Percentiles rank a stretch among this genome's conserved stretches.
phyloP scores from a whole-genome alignment of 2,888 invertebrate species.

The Drosophila ochracea region DNA sequence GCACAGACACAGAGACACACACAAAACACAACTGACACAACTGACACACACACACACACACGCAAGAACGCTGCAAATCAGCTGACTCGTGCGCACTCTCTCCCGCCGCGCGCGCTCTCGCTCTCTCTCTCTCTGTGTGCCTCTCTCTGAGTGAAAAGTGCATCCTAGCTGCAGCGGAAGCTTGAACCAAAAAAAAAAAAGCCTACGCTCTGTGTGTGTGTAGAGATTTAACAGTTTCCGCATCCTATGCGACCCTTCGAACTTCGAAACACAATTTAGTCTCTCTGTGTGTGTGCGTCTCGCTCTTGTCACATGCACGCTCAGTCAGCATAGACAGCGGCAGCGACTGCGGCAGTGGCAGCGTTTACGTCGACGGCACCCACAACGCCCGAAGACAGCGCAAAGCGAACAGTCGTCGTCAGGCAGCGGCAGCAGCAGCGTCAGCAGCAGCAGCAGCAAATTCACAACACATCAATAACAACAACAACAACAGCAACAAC shows the following conservation, averaged over 20 bases:
- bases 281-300: constrained; percentile 24
- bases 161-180: constrained; percentile 59
- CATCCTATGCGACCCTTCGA: constrained; percentile 60
- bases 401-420: constrained; percentile 69
- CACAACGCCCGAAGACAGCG: constrained; percentile 63
- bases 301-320: constrained; percentile 68
- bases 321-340: constrained; percentile 56
- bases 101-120: constrained; percentile 29
- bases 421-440: constrained; percentile 78
- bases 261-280: constrained; percentile 59
- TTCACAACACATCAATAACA: constrained; percentile 27
- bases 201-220: constrained; percentile 34
- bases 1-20: background rate
- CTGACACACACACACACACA: background rate
- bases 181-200: constrained; percentile 24
- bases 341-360: constrained; percentile 32
- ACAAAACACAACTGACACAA: constrained; percentile 27
- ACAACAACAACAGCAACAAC: constrained; percentile 16
- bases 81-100: constrained; percentile 75
- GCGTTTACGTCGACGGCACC: constrained; percentile 58
- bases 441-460: constrained; percentile 63
- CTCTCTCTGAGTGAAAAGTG: constrained; percentile 32
- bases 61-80: constrained; percentile 52
- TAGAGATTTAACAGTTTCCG: constrained; percentile 58
- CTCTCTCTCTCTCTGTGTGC: constrained; percentile 5